Base-by-base conservation (phyloP, 2,797 vertebrate genomes). In the Arrhamphus sclerolepis region DNA sequence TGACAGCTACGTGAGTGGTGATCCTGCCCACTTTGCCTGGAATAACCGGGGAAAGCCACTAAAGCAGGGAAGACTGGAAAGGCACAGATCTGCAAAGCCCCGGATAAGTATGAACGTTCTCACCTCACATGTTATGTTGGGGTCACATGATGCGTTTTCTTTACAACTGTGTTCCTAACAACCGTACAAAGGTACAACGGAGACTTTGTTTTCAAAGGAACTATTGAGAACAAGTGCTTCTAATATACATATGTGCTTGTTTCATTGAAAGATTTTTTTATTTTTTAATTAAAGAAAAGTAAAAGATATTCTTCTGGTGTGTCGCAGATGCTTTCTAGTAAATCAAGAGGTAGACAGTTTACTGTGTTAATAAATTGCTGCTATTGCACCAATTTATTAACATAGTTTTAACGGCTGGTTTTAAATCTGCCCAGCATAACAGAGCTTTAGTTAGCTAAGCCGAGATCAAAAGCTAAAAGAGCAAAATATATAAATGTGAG, bases 221-320 rank as follows among this genome's bases (percentile, higher is more conserved):
- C 47, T 21, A 16, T 17, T 47, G 6, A 24, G 50, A 51, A 31
- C 43, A 46, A 39, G 34, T 16, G 39, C 38, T 17, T 26, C 46
- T 34, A 26, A 72, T 75, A 43, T 65, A 40, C 26, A 57, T 46
- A 46, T 53, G 51, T 6, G 21, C 29, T 29, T 42, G 24, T 55
- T 38, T 3, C 51, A 40, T 46, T 31, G 26, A 41, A 7, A 70
- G 42, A 42, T 52, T 67, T n/a, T n/a, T n/a, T n/a, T n/a, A n/a
- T n/a, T n/a, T n/a, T 40, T 56, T 40, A 63, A 34, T 70, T 46
- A 60, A 41, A 41, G 8, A 41, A 41, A 42, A 41, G 13, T 4
- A 41, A 52, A 21, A 18, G 14, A 49, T 11, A 4, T 14, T 60
- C 34, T 31, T 61, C 19, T 40, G 5, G 41, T 55, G 43, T n/a